phyloP scores from a whole-genome alignment of 2,797 vertebrate genomes.

The Cetoscarus ocellatus region DNA sequence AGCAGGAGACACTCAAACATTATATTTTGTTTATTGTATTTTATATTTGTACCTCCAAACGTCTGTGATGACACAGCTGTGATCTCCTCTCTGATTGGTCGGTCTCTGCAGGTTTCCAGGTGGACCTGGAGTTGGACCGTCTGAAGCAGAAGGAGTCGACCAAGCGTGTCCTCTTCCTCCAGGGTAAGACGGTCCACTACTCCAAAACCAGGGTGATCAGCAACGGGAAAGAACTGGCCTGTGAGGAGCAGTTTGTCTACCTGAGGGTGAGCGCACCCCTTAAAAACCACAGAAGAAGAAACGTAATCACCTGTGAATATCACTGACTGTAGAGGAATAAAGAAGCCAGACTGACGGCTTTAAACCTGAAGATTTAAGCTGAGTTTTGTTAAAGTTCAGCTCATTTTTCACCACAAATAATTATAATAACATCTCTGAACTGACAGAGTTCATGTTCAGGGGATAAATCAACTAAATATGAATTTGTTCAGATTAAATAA shows the following conservation, averaged over 20 bases:
- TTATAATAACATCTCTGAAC: too few species aligned
- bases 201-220: conserved; percentile 90
- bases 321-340: too few species aligned
- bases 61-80: background rate
- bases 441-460: too few species aligned
- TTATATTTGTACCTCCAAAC: too few species aligned
- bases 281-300: background rate
- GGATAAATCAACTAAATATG: too few species aligned
- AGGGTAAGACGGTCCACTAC: conserved; percentile 85
- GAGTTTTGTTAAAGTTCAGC: too few species aligned
- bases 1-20: background rate
- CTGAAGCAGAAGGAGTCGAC: conserved; percentile 95
- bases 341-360: too few species aligned
- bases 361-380: too few species aligned
- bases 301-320: background rate
- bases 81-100: conserved; percentile 29
- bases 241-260: conserved; percentile 92
- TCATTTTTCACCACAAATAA: too few species aligned
- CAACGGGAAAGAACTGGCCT: conserved; percentile 82
- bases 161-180: conserved; percentile 92
- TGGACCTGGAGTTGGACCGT: conserved; percentile 93
- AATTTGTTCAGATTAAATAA: too few species aligned
- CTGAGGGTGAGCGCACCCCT: conserved; percentile 85
- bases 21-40: too few species aligned
- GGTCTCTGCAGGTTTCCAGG: conserved; percentile 87